A percentile compares a stretch with the other conserved stretches of the same genome.
Conservation (phyloP, 2,888 invertebrate genomes). For the Habroteleia sp. region DNA sequence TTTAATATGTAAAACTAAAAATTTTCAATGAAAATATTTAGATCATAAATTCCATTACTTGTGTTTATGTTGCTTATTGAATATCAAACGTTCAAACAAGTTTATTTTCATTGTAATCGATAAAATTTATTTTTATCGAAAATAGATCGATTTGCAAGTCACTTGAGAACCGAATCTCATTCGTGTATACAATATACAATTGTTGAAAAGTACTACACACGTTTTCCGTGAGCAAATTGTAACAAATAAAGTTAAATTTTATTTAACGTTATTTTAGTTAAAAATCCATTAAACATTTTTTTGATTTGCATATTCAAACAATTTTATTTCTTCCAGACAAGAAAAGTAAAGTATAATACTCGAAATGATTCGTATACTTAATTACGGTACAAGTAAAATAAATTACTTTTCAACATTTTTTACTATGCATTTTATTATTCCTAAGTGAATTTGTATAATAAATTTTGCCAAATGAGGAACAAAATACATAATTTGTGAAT, state of each 20-base stretch:
- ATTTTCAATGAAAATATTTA: no score
- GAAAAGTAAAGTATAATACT: background rate
- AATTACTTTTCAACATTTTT: slow-evolving; percentile 1
- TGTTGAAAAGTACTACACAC: slow-evolving; percentile 6
- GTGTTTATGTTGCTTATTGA: no score
- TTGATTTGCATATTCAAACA: slow-evolving; percentile 34
- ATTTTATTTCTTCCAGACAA: slow-evolving; percentile 10
- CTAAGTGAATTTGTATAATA: no score
- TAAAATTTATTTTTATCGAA: no score
- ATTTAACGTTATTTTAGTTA: slow-evolving; percentile 18
- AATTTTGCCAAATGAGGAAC: no score
- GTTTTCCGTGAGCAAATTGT: background rate
- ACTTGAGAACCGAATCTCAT: background rate
- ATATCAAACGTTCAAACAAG: no score
- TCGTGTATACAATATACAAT: background rate
- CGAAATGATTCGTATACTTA: slow-evolving; percentile 3
- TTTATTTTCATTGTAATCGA: no score
- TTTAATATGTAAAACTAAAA: no score
- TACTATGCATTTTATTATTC: no score
- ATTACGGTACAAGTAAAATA: background rate
- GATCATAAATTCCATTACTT: no score
- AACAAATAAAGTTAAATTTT: no score
- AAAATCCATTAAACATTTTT: slow-evolving; percentile 6
- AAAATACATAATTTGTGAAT: no score
- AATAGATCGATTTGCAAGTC: background rate